Conservation (phyloP, 2,113 vertebrate genomes). For the Oenanthe oenanthe region DNA sequence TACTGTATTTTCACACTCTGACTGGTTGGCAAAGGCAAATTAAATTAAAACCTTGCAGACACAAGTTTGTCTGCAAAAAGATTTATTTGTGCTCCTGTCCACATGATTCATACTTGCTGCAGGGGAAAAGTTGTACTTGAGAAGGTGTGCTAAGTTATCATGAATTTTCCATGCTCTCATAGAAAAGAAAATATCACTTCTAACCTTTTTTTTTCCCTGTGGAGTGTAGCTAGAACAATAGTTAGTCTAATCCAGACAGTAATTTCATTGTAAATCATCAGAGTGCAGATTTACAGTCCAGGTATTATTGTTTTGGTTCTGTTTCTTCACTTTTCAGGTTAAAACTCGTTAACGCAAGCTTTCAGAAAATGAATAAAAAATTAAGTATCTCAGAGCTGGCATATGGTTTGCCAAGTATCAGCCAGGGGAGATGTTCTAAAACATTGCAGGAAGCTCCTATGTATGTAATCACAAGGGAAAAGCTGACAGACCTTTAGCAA, state of each 20-base stretch:
- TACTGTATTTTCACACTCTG: neutral
- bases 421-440: neutral
- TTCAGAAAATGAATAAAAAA: slow-evolving; percentile 11
- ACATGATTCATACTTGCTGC: neutral
- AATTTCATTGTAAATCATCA: neutral
- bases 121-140: neutral
- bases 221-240: slow-evolving; percentile 10
- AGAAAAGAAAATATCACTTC: neutral
- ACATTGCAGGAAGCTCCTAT: neutral
- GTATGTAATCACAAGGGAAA: neutral
- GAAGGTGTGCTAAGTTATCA: neutral
- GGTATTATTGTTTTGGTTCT: neutral
- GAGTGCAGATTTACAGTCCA: slow-evolving; percentile 1
- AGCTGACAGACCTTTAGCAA: neutral
- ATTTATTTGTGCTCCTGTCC: slow-evolving; percentile 21
- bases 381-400: neutral
- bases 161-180: slow-evolving; percentile 29
- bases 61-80: neutral
- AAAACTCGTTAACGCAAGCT: neutral
- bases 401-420: neutral
- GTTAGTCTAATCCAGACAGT: neutral
- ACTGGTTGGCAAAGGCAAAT: neutral
- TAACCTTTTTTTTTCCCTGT: neutral
- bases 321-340: slow-evolving; percentile 7
- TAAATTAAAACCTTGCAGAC: neutral